Evolutionary conservation across 2,888 invertebrate genomes (phyloP), one percentile per base, ranked within the genome.

Genomic region (Nomada fabriciana): DNA sequence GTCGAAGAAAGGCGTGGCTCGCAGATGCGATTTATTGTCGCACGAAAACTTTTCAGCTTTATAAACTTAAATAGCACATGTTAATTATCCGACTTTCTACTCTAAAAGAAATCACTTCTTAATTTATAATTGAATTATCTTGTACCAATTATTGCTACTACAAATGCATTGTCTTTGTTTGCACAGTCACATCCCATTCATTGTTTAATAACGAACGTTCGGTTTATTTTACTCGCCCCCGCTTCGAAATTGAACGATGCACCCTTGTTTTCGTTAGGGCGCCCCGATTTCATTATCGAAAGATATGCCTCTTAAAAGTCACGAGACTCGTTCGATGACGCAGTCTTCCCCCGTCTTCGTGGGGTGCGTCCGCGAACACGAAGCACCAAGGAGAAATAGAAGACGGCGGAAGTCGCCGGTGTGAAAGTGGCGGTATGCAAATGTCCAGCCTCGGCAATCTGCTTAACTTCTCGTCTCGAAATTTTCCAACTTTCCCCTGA

Each of bases 391-490:
- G 65, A 70, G 76, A 73, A 82, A 76, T 70, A 76, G 76, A 71
- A 61, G 80, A 67, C 63, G 50, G 65, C 53, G 75, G 74, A 78
- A 80, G 81, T 60, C 70, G 55, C 63, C 69, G 73, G 65, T 65
- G 81, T 73, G 82, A 80, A 83, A 80, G 80, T 80, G 80, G 80
- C 80, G 86, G 83, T 90, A 92, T 92, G 92, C 91, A 91, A 92
- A 92, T 92, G 90, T 87, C 86, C 90, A 88, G 89, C 86, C 87
- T 73, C 82, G 83, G 89, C 90, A 93, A 91, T 92, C 91, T 91
- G 92, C 91, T 92, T 90, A 93, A 92, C 91, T 92, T 91, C 87
- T 82, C 88, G 89, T 88, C 90, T 89, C 87, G 82, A 87, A 91
- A 91, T 89, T 91, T 90, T 23, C 85, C 82, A 86, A 88, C 89